Evolutionary conservation across 2,113 vertebrate species (phyloP).

Genomic region (Ophthalmolycus amberensis): DNA sequence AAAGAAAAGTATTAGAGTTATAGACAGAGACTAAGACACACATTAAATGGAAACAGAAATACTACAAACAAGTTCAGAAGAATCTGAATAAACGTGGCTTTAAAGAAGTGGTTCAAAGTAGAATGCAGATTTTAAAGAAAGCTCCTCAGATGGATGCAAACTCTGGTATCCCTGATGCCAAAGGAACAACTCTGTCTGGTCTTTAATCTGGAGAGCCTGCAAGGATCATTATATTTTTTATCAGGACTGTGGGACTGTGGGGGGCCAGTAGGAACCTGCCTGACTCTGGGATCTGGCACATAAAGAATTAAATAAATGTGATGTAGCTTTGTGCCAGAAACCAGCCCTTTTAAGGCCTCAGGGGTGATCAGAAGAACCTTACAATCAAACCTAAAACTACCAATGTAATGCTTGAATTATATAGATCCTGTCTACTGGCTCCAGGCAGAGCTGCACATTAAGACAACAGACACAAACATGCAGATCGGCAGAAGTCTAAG

Average conservation of each 20-base stretch:
- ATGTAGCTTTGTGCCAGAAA: background rate
- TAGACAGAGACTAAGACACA: background rate
- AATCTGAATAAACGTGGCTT: conserved; percentile 8
- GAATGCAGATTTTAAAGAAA: conserved; percentile 15
- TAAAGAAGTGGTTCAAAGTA: background rate
- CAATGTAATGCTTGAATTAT: background rate
- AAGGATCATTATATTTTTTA: background rate
- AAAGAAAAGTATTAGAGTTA: background rate
- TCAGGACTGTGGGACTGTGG: background rate
- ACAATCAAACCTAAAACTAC: conserved; percentile 12
- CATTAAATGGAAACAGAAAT: background rate
- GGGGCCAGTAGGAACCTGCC: background rate
- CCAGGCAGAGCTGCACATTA: background rate
- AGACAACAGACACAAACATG: background rate
- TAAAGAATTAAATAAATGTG: background rate
- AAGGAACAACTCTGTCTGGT: conserved; percentile 31
- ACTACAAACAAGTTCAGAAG: background rate
- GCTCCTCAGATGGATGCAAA: conserved; percentile 6
- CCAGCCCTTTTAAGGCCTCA: background rate
- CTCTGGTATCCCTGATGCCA: conserved; percentile 20
- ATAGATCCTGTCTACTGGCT: background rate
- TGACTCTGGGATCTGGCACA: background rate
- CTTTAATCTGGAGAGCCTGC: background rate
- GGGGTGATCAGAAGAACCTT: background rate
- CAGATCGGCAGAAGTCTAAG: background rate